These are phyloP conservation scores for Lutraria lutraria DNA, from an alignment of 2,888 invertebrate species.

Conservation along the genomic window DNA sequence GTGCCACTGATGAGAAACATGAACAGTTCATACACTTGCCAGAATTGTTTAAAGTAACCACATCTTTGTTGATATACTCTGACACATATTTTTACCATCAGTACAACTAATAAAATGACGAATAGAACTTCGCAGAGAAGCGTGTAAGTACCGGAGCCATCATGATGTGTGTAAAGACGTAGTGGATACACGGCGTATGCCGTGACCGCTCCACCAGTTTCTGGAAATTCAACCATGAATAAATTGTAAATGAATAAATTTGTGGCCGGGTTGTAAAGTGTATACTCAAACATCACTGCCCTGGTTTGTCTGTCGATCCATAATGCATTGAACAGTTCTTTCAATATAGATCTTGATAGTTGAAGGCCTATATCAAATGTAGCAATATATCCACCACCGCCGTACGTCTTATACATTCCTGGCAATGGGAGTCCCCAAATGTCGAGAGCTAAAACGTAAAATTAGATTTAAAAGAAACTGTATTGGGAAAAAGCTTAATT, in stretches of 20 bases:
- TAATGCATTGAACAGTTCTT: slow-evolving; percentile 60
- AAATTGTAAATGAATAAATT: slow-evolving; percentile 77
- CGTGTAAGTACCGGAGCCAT: slow-evolving; percentile 64
- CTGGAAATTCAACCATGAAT: slow-evolving; percentile 74
- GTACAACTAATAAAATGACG: slow-evolving; percentile 55
- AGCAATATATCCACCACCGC: slow-evolving; percentile 81
- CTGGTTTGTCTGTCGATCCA: slow-evolving; percentile 80
- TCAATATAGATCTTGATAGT: slow-evolving; percentile 69
- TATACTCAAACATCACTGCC: slow-evolving; percentile 79
- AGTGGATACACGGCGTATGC: slow-evolving; percentile 71
- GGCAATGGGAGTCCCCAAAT: slow-evolving; percentile 75
- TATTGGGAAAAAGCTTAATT: no score
- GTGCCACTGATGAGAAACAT: slow-evolving; percentile 55
- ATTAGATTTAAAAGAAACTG: no score
- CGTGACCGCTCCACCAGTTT: slow-evolving; percentile 76
- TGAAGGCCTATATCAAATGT: slow-evolving; percentile 74
- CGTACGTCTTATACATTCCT: slow-evolving; percentile 73
- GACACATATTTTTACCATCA: slow-evolving; percentile 58
- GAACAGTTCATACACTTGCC: slow-evolving; percentile 70
- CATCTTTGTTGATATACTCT: slow-evolving; percentile 60
- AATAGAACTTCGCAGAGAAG: slow-evolving; percentile 68
- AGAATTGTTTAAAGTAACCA: slow-evolving; percentile 66
- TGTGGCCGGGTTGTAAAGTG: slow-evolving; percentile 76
- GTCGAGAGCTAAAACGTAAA: slow-evolving; percentile 58
- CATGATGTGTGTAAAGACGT: slow-evolving; percentile 69